Conservation (phyloP, 2,113 vertebrate species). For the Pseudopodoces humilis region DNA sequence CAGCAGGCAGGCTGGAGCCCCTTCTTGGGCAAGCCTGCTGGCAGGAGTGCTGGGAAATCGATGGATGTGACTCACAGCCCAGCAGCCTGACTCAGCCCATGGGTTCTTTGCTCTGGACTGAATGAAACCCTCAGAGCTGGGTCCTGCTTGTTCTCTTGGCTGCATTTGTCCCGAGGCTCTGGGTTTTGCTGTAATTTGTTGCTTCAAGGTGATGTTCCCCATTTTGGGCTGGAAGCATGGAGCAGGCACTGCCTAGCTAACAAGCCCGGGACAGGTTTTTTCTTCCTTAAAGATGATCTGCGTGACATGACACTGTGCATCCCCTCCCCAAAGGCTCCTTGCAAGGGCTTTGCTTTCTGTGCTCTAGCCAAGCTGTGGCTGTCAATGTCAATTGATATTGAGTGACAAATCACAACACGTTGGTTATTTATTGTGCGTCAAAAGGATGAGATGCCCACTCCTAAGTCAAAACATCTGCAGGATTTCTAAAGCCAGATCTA, state of each 20-base stretch:
- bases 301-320: not conserved
- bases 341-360: not conserved
- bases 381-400: not conserved
- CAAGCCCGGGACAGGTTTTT: not conserved
- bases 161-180: rapidly evolving
- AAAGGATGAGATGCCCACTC: not conserved
- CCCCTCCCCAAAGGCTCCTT: not conserved
- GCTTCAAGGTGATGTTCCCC: not conserved
- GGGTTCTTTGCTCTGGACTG: not conserved
- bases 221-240: rapidly evolving
- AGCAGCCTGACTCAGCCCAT: not conserved
- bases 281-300: not conserved
- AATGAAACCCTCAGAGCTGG: not conserved
- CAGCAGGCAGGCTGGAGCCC: not conserved
- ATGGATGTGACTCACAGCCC: not conserved
- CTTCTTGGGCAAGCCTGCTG: not conserved
- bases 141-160: not conserved
- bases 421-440: not conserved
- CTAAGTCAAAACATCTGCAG: not conserved
- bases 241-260: not conserved
- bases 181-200: not conserved
- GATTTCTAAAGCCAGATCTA: not conserved
- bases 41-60: not conserved
- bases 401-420: not conserved
- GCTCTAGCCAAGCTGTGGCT: not conserved